These are phyloP conservation scores for Latrodectus geometricus DNA, from an alignment of 1,140 invertebrate genomes.

Conservation along the genomic window DNA sequence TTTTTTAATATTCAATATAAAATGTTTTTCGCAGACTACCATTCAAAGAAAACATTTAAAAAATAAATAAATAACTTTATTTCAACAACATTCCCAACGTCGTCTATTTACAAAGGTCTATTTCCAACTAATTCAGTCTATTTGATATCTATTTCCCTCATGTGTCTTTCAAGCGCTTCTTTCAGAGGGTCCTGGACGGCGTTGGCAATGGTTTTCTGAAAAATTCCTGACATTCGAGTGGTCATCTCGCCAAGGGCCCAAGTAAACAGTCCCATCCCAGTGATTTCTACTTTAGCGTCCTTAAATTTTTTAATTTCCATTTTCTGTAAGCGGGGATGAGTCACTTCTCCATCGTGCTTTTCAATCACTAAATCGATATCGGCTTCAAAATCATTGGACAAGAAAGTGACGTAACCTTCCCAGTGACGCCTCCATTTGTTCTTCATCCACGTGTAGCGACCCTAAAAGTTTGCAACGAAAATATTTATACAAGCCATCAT, in stretches of 20 bases:
- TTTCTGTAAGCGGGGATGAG: not conserved
- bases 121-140: too few relatives aligned
- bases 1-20: too few relatives aligned
- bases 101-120: too few relatives aligned
- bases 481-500: too few relatives aligned
- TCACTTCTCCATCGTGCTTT: not conserved
- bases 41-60: too few relatives aligned
- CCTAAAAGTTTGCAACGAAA: not conserved
- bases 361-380: not conserved
- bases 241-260: conserved; percentile 12
- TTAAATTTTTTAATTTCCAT: conserved; percentile 36
- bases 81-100: too few relatives aligned
- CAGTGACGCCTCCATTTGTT: not conserved
- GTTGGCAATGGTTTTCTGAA: not conserved
- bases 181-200: not conserved
- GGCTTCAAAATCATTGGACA: conserved; percentile 29
- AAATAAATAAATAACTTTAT: too few relatives aligned
- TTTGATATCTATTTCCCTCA: not conserved
- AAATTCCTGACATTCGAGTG: conserved; percentile 3
- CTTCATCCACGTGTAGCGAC: conserved; percentile 48
- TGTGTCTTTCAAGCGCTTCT: not conserved
- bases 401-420: conserved; percentile 40
- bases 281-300: conserved; percentile 28
- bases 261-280: conserved; percentile 15
- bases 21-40: too few relatives aligned